phyloP scores from a whole-genome alignment of 2,888 invertebrate species.

The Drosophila neonasuta region DNA sequence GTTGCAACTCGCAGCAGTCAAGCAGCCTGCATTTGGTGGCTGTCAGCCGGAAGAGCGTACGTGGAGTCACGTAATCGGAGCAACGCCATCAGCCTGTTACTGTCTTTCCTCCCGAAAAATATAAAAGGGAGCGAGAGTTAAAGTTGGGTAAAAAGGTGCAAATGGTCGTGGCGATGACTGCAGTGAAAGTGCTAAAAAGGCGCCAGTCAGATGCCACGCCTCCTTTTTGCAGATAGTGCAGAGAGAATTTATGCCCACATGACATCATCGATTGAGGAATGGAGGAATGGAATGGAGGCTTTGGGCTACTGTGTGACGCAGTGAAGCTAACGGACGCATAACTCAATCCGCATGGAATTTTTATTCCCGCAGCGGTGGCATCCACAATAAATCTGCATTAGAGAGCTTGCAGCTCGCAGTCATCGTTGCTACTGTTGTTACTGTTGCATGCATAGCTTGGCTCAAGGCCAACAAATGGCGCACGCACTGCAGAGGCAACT shows the following conservation, averaged over 20 bases:
- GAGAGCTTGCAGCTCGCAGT: constrained; percentile 45
- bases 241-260: constrained; percentile 29
- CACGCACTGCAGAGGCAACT: constrained; percentile 68
- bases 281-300: not conserved
- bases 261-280: constrained; percentile 55
- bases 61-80: constrained; percentile 62
- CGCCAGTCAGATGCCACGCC: constrained; percentile 37
- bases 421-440: constrained; percentile 9
- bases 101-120: not conserved
- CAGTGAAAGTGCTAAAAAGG: constrained; percentile 67
- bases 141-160: constrained; percentile 44
- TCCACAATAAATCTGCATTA: constrained; percentile 76
- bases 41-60: constrained; percentile 27
- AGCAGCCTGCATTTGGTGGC: not conserved
- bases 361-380: constrained; percentile 75
- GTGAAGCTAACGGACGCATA: constrained; percentile 74
- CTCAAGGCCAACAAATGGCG: constrained; percentile 71
- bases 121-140: constrained; percentile 4
- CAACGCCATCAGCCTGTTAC: not conserved
- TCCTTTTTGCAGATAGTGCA: not conserved
- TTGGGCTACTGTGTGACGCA: constrained; percentile 49
- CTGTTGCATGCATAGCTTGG: constrained; percentile 49
- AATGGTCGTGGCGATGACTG: constrained; percentile 55
- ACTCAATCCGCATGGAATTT: constrained; percentile 76
- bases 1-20: not conserved